phyloP scores from a whole-genome alignment of 2,797 vertebrate species.

The Gallinago nigripennis region DNA sequence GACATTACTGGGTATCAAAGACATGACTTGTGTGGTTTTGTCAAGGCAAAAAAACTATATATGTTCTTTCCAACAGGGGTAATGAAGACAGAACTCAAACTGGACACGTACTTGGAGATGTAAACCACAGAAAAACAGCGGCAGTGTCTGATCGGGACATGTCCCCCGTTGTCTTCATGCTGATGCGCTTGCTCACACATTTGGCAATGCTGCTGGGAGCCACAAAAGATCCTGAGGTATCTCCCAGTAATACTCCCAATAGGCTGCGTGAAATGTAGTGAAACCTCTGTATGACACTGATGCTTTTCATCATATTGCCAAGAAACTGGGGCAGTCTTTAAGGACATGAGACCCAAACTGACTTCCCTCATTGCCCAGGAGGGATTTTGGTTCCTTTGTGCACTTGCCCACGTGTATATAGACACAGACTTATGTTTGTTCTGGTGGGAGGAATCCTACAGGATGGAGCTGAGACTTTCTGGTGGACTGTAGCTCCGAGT shows the following conservation, averaged over 20 bases:
- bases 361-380: neutral
- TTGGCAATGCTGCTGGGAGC: slow-evolving; percentile 87
- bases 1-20: neutral
- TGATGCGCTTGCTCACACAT: slow-evolving; percentile 88
- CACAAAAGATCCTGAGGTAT: slow-evolving; percentile 75
- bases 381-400: neutral
- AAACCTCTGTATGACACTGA: neutral
- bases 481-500: neutral
- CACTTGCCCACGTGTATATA: neutral
- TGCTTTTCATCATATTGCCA: neutral
- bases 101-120: slow-evolving; percentile 87
- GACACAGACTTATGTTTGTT: neutral
- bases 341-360: neutral
- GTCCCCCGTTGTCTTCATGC: slow-evolving; percentile 78
- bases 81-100: slow-evolving; percentile 82
- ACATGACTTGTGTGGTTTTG: neutral
- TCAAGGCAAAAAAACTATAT: neutral
- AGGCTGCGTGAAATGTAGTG: neutral
- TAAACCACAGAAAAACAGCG: slow-evolving; percentile 57
- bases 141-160: slow-evolving; percentile 83
- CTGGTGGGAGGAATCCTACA: neutral
- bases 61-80: neutral
- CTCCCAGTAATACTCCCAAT: neutral
- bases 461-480: neutral
- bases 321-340: neutral